Evolutionary conservation across 2,113 vertebrate species (phyloP), one percentile per base, ranked within the genome.

Genomic region (Cheirogaleus medius): DNA sequence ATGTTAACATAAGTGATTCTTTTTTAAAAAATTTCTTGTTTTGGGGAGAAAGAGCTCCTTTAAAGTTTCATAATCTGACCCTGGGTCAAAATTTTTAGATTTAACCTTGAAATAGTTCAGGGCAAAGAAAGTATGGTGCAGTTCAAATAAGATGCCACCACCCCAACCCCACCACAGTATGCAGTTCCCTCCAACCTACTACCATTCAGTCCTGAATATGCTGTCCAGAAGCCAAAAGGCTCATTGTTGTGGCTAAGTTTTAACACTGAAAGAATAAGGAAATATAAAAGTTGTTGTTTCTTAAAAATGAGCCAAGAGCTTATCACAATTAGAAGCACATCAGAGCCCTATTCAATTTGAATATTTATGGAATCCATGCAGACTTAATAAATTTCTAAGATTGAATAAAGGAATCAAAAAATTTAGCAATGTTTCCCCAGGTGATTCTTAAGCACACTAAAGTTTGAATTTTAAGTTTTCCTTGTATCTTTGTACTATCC

Each of bases 51-150:
- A 74, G 1, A n/a, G 9, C 0, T 10, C 10, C 29, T 44, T 81
- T 82, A 96, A 71, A 66, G 73, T 77, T 89, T 86, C 32, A 73
- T 66, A 91, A 88, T 52, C 34, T 82, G 44, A 64, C 12, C 23
- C 32, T 27, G 32, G 20, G 13, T 58, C 39, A 93, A 8, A 23
- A 20, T 18, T 96, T 76, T 91, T 78, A 86, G 25, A 60, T 1
- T 52, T 12, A 80, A 85, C 18, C 11, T 85, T 21, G 56, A 82
- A 94, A 82, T 23, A 88, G 29, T 81, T 88, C 1, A 10, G 64
- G 39, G 25, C 11, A 78, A 91, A 71, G 20, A 90, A 74, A 92
- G 11, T 17, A 56, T 1, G 34, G 20, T 49, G 9, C 4, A 44
- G 7, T 84, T 71, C 68, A 44, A 60, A 47, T 80, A 1, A 73